These are phyloP conservation scores for Drosophila mayaguana DNA, from an alignment of 2,888 invertebrate genomes.

Conservation along the genomic window DNA sequence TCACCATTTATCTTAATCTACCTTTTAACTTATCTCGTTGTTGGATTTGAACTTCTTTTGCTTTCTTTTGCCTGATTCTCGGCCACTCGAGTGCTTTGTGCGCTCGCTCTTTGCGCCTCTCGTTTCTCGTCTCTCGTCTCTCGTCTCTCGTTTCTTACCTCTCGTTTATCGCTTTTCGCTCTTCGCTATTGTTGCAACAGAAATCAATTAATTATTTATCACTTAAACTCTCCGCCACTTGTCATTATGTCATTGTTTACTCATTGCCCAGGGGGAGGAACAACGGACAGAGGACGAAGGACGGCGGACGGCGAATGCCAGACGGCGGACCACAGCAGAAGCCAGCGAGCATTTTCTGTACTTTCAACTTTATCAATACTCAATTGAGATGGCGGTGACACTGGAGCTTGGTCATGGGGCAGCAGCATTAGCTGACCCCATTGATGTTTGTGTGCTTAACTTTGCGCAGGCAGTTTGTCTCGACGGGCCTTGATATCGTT, in stretches of 20 bases:
- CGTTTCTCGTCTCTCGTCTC: not conserved
- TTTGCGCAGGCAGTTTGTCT: constrained; percentile 80
- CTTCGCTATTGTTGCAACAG: constrained; percentile 77
- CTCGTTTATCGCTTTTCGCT: constrained; percentile 4
- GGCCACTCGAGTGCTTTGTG: constrained; percentile 27
- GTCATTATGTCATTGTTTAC: constrained; percentile 85
- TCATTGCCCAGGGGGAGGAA: constrained; percentile 73
- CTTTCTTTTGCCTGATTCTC: constrained; percentile 38
- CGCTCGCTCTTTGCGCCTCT: not conserved
- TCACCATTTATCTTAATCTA: constrained; percentile 82
- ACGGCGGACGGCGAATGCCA: constrained; percentile 11
- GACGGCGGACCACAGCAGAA: constrained; percentile 24
- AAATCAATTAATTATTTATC: constrained; percentile 85
- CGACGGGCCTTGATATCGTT: constrained; percentile 47
- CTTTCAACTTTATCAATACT: constrained; percentile 84
- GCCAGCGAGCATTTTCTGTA: constrained; percentile 40
- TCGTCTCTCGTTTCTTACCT: not conserved
- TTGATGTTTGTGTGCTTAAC: constrained; percentile 80
- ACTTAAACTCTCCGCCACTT: constrained; percentile 84
- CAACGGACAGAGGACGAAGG: not conserved
- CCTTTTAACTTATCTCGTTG: constrained; percentile 82
- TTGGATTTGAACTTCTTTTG: constrained; percentile 63
- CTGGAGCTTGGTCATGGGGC: constrained; percentile 17
- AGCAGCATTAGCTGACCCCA: constrained; percentile 79
- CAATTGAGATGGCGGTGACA: constrained; percentile 75